Base-by-base conservation (phyloP, 1,140 invertebrate genomes). In the Theocolax elegans region DNA sequence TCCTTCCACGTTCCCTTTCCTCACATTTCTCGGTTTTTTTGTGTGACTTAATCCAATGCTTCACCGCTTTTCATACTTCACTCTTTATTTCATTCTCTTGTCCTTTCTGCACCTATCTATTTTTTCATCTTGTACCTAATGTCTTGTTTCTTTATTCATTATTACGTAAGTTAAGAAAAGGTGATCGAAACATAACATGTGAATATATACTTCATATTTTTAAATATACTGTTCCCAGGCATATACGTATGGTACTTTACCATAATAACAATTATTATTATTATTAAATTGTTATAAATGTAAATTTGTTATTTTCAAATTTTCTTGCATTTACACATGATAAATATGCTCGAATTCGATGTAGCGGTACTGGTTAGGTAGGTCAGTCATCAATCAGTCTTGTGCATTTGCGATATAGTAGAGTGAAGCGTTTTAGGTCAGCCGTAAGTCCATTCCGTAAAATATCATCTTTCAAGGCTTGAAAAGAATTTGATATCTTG, bases 311-410 rank as follows among this genome's bases (percentile, higher is more conserved):
- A 13, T 44, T 44, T 15, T 44, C 7, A 15, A 44, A 44, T 35
- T 35, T 35, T 35, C 31, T 15, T 15, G 7, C 15, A 3, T 31
- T 10, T n/a, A 7, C 51, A 13, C 31, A 40, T 60, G 56, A 60
- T 25, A 27, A 60, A 60, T n/a, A n/a, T 60, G 17, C 44, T 42
- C 13, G 12, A 42, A 15, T 35, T 44, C 25, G 54, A 58, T 58
- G 54, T 35, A 38, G 15, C 35, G 35, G 12, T 44, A 44, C 19
- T 25, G 29, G 54, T 40, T 38, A 44, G 56, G 7, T 44, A 44
- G 38, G 21, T 27, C n/a, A 60, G 38, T 44, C 56, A 60, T 60
- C 56, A 60, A 60, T 60, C 58, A 46, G 23, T 46, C 58, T 15
- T 13, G n/a, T 29, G 23, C 56, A 59, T 46, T 60, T 29, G 35